Percentiles rank a stretch among this genome's conserved stretches.
These are phyloP conservation scores for Andrena chrysosceles DNA, from an alignment of 2,888 invertebrate species.

Conservation along the genomic window DNA sequence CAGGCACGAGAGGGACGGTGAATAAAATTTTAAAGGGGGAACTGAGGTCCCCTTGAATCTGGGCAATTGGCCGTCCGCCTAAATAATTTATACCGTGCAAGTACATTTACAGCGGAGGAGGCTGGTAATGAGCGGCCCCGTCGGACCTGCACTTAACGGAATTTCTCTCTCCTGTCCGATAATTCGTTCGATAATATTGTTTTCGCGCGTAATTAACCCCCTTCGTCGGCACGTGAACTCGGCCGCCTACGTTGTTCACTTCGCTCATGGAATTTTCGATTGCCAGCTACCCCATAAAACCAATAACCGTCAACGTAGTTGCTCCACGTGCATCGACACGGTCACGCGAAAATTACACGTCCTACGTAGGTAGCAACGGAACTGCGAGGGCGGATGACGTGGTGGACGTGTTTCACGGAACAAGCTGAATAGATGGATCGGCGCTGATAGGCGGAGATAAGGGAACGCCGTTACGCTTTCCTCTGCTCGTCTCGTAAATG, in stretches of 20 bases:
- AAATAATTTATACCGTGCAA: constrained; percentile 61
- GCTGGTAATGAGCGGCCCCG: constrained; percentile 64
- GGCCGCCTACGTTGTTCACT: constrained; percentile 20
- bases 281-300: constrained; percentile 56
- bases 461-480: not conserved
- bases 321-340: constrained; percentile 12
- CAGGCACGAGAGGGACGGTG: not conserved
- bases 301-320: constrained; percentile 62
- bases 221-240: constrained; percentile 42
- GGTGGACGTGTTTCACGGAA: constrained; percentile 4
- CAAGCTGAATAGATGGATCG: constrained; percentile 13
- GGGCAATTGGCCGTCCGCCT: constrained; percentile 56
- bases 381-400: not conserved
- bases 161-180: constrained; percentile 72
- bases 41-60: constrained; percentile 35
- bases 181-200: constrained; percentile 77
- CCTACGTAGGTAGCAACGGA: no score
- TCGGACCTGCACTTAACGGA: constrained; percentile 68
- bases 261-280: constrained; percentile 62
- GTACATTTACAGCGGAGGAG: constrained; percentile 60
- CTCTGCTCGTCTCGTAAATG: not conserved
- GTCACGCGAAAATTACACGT: constrained; percentile 50
- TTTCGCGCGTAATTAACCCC: constrained; percentile 76
- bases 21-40: constrained; percentile 20
- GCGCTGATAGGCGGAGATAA: constrained; percentile 2